Evolutionary conservation across 92 coral and sea anemone genomes (phyloP).

Genomic region (Umimayanthus chanpuru): DNA sequence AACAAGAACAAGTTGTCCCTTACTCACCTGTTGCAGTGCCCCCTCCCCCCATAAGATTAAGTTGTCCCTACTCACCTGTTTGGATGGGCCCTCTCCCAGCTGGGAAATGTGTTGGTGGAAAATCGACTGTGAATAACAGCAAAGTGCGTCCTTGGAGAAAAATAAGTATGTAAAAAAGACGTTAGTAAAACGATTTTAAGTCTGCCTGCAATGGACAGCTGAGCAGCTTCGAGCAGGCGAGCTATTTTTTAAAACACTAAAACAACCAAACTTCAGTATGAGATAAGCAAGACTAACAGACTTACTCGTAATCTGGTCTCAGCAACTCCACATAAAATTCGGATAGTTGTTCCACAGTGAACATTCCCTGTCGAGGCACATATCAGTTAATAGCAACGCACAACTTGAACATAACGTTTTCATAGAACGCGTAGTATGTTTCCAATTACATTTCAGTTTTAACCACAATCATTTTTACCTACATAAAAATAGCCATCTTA

Average conservation of each 20-base stretch:
- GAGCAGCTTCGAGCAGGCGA: too few species aligned
- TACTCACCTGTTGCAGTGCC: too few species aligned
- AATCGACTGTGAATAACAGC: constrained; percentile 93
- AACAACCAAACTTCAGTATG: too few species aligned
- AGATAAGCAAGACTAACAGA: neutral
- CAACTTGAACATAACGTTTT: neutral
- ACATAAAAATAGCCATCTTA: too few species aligned
- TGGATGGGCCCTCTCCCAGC: constrained; percentile 99
- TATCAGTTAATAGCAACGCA: neutral
- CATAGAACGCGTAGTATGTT: too few species aligned
- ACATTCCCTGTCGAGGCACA: constrained; percentile 78
- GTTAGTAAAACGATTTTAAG: neutral
- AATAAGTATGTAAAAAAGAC: neutral
- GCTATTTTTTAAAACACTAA: too few species aligned
- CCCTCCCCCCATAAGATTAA: neutral
- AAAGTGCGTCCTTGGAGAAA: constrained; percentile 79
- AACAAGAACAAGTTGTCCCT: too few species aligned
- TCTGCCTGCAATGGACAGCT: too few species aligned
- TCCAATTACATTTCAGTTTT: too few species aligned
- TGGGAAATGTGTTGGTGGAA: constrained; percentile 99
- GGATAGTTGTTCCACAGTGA: constrained; percentile 79
- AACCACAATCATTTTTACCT: too few species aligned
- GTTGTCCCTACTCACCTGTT: constrained; percentile 67
- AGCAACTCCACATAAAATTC: constrained; percentile 78
- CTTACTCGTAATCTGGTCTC: constrained; percentile 82